phyloP scores from a whole-genome alignment of 1,140 invertebrate species.

The Calliphora vicina region DNA sequence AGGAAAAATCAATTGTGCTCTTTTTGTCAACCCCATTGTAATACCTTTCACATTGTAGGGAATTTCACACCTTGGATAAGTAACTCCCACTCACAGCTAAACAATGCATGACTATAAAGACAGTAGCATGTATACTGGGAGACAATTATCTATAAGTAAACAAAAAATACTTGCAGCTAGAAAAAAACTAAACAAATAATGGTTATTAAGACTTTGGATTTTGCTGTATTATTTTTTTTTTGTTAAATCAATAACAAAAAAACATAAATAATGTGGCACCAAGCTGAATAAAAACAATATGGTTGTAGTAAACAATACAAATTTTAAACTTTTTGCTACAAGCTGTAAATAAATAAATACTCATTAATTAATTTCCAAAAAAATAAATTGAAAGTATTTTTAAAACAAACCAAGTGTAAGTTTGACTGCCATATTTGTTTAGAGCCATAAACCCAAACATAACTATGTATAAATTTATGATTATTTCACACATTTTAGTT shows the following conservation, averaged over 20 bases:
- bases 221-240: background rate
- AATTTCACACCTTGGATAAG: background rate
- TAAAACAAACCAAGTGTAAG: background rate
- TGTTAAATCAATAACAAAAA: too few species aligned
- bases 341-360: background rate
- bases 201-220: background rate
- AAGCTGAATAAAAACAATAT: too few species aligned
- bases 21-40: too few species aligned
- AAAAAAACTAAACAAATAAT: background rate
- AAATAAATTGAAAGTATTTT: background rate
- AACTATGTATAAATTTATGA: background rate
- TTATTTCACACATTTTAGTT: slow-evolving; percentile 4
- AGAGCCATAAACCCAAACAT: background rate
- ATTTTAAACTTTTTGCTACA: too few species aligned
- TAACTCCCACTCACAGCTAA: background rate
- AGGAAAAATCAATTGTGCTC: too few species aligned
- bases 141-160: background rate
- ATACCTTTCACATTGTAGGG: background rate
- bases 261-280: too few species aligned
- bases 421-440: background rate
- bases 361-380: background rate
- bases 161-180: background rate
- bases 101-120: background rate
- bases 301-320: too few species aligned
- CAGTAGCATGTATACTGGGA: background rate